Evolutionary conservation across 1,140 invertebrate genomes (phyloP).

Genomic region (Steinernema khuongi): DNA sequence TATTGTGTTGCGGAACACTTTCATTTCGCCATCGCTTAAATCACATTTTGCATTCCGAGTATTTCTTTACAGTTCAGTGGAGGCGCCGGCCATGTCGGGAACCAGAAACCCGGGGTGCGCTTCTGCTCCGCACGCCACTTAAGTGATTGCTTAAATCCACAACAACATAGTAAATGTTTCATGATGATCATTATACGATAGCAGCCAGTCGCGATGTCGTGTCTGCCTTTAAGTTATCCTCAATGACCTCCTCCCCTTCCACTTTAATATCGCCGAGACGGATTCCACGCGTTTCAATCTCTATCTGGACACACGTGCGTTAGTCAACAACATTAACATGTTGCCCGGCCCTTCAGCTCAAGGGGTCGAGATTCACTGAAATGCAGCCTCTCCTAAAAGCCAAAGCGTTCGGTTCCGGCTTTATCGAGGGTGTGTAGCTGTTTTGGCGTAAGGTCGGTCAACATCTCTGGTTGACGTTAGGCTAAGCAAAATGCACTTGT

Average conservation of each 20-base stretch:
- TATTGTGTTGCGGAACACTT: no score
- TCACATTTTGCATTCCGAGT: background rate
- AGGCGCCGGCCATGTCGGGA: background rate
- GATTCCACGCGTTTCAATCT: no score
- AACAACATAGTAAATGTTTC: conserved; percentile 13
- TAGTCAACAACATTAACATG: background rate
- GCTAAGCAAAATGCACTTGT: no score
- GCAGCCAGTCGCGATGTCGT: background rate
- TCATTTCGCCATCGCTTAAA: no score
- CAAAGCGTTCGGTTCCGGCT: no score
- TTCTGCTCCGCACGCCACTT: background rate
- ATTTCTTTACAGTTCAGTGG: background rate
- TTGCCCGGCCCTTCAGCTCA: background rate
- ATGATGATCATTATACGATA: background rate
- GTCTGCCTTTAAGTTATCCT: background rate
- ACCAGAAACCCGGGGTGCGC: background rate
- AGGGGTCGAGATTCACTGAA: background rate
- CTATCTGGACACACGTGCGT: no score
- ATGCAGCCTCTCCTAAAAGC: background rate
- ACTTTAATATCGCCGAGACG: background rate
- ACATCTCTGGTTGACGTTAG: no score
- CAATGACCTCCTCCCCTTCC: background rate
- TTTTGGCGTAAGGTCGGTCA: no score
- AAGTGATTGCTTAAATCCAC: background rate
- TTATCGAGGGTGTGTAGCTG: no score